Evolutionary conservation across 1,140 invertebrate genomes (phyloP), one percentile per base, ranked within the genome.

Genomic region (Atta colombica): DNA sequence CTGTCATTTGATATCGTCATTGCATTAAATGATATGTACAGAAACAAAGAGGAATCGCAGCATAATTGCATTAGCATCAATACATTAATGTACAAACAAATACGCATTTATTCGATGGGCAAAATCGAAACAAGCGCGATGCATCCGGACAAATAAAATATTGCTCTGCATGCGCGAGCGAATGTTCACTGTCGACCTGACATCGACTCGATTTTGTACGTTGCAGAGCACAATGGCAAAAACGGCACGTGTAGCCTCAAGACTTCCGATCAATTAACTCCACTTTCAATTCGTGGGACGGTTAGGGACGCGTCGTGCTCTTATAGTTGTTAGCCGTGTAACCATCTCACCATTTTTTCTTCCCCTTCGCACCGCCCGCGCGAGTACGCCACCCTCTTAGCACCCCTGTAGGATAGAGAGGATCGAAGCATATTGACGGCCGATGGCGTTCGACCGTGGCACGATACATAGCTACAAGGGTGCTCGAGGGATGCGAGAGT

Each of bases 381-480:
- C 74, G 80, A 68, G 69, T 71, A 88, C 81, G 85, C 89, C 65
- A 80, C 87, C 86, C 92, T 91, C 91, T 92, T 89, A 69, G 88
- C 91, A 89, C 93, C 89, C 91, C 91, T 90, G 88, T 58, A 21
- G 21, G 55, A 58, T n/a, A 58, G 35, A 77, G 53, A 88, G 77
- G 91, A 93, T 94, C 94, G 93, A 91, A 94, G 87, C 93, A 94
- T 94, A 95, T 94, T 94, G 94, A 94, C 93, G 89, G 86, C 88
- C 68, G 90, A 92, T 91, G 91, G 89, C 89, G 94, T 93, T 94
- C 93, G 85, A 92, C 82, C 89, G 89, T 91, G 77, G 81, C 86
- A 86, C 80, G 91, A 92, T 92, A 92, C 89, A 89, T 90, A 90
- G 55, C 51, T 65, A 68, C 89, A 81, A 93, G 90, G 88, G 90